Evolutionary conservation across 2,797 vertebrate species (phyloP).

Genomic region (Macropus fuliginosus): DNA sequence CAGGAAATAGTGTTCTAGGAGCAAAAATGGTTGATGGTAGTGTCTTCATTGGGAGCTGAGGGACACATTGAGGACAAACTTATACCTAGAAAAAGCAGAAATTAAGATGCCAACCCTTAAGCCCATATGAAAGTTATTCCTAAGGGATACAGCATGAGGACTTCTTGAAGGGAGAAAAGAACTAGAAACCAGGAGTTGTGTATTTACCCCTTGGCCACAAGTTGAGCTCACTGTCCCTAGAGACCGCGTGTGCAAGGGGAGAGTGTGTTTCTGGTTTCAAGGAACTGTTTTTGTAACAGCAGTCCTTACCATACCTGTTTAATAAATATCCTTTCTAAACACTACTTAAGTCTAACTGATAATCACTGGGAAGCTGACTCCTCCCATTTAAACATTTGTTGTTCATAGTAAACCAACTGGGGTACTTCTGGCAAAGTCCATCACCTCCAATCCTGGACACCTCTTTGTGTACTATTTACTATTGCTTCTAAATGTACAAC

Average conservation of each 20-base stretch:
- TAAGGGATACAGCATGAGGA: not conserved
- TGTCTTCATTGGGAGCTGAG: not conserved
- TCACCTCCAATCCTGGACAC: too few species aligned
- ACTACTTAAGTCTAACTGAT: not conserved
- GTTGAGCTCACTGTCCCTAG: not conserved
- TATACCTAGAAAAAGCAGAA: not conserved
- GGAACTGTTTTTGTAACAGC: not conserved
- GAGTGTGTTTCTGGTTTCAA: not conserved
- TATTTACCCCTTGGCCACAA: not conserved
- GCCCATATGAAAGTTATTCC: not conserved
- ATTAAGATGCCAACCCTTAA: not conserved
- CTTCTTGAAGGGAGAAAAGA: not conserved
- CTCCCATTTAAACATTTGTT: too few species aligned
- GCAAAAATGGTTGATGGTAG: not conserved
- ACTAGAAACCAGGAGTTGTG: not conserved
- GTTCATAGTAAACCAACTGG: too few species aligned
- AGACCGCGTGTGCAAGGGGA: not conserved
- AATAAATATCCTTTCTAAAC: not conserved
- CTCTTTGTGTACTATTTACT: too few species aligned
- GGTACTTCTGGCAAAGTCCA: not conserved
- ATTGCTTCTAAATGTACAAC: too few species aligned
- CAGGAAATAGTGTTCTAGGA: not conserved
- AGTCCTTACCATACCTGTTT: not conserved
- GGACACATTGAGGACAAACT: not conserved
- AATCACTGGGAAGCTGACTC: not conserved